phyloP scores from a whole-genome alignment of 2,888 invertebrate genomes.

The Dasypolia templi region DNA sequence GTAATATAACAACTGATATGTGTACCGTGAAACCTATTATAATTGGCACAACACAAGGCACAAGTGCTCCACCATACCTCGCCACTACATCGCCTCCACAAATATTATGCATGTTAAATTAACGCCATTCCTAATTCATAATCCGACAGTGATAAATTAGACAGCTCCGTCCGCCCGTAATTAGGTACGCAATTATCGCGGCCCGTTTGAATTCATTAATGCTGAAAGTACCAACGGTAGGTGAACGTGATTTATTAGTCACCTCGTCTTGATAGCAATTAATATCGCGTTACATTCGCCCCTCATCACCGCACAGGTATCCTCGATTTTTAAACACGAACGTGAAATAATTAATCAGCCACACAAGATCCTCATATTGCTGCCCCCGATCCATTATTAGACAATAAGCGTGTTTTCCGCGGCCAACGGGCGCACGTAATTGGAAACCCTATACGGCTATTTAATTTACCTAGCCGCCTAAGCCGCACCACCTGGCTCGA shows the following conservation, averaged over 20 bases:
- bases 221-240: slow-evolving; percentile 81
- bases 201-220: slow-evolving; percentile 89
- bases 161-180: slow-evolving; percentile 85
- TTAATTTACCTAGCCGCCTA: slow-evolving; percentile 87
- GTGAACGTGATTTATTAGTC: slow-evolving; percentile 86
- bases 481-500: slow-evolving; percentile 87
- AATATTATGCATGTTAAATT: slow-evolving; percentile 89
- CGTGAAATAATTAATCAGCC: slow-evolving; percentile 83
- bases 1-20: background rate
- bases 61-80: slow-evolving; percentile 67
- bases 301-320: slow-evolving; percentile 58
- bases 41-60: slow-evolving; percentile 40
- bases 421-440: slow-evolving; percentile 82
- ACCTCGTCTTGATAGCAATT: slow-evolving; percentile 85
- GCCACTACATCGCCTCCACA: slow-evolving; percentile 76
- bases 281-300: slow-evolving; percentile 81
- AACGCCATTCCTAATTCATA: slow-evolving; percentile 89
- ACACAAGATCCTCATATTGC: slow-evolving; percentile 80
- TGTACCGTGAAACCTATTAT: slow-evolving; percentile 4
- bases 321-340: slow-evolving; percentile 75
- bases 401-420: slow-evolving; percentile 85
- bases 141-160: slow-evolving; percentile 90
- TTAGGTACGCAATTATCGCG: slow-evolving; percentile 89
- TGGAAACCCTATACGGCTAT: slow-evolving; percentile 88
- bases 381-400: slow-evolving; percentile 85